A percentile compares a stretch with the other conserved stretches of the same genome.
Evolutionary conservation across 2,113 vertebrate genomes (phyloP).

Genomic region (Nicator chloris): DNA sequence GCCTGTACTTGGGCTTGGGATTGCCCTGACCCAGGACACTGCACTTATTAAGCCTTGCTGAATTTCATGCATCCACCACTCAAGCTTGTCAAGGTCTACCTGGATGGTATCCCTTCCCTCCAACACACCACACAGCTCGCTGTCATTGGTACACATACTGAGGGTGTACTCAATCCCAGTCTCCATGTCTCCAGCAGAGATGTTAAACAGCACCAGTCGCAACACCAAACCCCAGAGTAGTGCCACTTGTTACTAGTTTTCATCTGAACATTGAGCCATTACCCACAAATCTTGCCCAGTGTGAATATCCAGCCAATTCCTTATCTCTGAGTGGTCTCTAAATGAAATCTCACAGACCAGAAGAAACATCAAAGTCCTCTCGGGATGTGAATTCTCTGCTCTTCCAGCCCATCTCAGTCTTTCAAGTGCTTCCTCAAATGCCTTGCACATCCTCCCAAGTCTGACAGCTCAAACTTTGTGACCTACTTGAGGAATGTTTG

Average conservation of each 20-base stretch:
- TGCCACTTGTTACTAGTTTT: not conserved
- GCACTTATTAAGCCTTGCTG: not conserved
- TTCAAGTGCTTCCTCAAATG: not conserved
- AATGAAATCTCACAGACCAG: not conserved
- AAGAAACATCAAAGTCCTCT: not conserved
- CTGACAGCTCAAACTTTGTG: not conserved
- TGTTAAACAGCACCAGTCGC: not conserved
- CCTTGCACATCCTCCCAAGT: not conserved
- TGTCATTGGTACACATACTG: not conserved
- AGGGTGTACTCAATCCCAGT: not conserved
- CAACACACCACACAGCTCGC: not conserved
- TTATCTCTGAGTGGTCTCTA: not conserved
- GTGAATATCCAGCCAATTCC: not conserved
- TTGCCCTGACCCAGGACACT: not conserved
- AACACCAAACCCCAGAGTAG: not conserved
- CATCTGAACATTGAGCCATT: not conserved
- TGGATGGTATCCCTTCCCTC: not conserved
- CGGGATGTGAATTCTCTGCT: not conserved
- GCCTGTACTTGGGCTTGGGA: not conserved
- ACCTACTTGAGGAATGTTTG: too few species aligned
- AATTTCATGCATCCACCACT: not conserved
- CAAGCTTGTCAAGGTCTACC: not conserved
- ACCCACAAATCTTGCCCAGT: not conserved
- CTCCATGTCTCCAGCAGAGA: not conserved
- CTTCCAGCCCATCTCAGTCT: not conserved